Percentiles rank a stretch among this genome's conserved stretches.
phyloP scores from a whole-genome alignment of 2,888 invertebrate genomes.

The Panopea generosa region DNA sequence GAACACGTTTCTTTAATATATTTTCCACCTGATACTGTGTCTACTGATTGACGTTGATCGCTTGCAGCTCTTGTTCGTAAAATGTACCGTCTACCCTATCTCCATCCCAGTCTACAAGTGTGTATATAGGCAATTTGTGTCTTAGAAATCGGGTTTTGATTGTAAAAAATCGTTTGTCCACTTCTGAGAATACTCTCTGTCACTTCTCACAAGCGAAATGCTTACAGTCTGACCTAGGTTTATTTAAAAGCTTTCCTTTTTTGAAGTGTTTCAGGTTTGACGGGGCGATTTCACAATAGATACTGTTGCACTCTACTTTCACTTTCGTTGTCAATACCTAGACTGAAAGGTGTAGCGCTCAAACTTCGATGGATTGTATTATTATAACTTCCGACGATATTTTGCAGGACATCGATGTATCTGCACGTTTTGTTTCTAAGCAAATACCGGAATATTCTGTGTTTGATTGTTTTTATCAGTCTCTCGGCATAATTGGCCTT shows the following conservation, averaged over 20 bases:
- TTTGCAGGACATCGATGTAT: not conserved
- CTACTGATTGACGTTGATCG: not conserved
- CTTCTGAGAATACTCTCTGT: constrained; percentile 6
- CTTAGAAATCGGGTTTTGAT: not conserved
- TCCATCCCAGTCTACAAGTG: not conserved
- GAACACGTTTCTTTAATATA: constrained; percentile 9
- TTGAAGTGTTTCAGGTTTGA: constrained; percentile 15
- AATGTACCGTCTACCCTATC: constrained; percentile 23
- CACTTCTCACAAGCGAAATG: not conserved
- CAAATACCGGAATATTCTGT: constrained; percentile 10
- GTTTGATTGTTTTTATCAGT: constrained; percentile 18
- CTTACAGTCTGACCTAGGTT: not conserved
- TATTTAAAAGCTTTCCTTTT: not conserved
- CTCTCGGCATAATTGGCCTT: constrained; percentile 42
- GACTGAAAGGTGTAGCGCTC: not conserved
- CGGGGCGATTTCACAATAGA: constrained; percentile 1
- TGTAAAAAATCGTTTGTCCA: not conserved
- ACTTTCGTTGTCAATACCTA: not conserved
- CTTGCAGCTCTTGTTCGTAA: constrained; percentile 13
- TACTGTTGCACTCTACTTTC: constrained; percentile 1
- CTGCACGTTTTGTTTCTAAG: constrained; percentile 4
- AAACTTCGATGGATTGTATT: not conserved
- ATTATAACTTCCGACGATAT: not conserved
- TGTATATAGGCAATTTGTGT: not conserved
- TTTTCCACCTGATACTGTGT: constrained; percentile 9